A percentile compares a stretch with the other conserved stretches of the same genome.
These are phyloP conservation scores for Lapara coniferarum DNA, from an alignment of 2,888 invertebrate species.

Conservation along the genomic window DNA sequence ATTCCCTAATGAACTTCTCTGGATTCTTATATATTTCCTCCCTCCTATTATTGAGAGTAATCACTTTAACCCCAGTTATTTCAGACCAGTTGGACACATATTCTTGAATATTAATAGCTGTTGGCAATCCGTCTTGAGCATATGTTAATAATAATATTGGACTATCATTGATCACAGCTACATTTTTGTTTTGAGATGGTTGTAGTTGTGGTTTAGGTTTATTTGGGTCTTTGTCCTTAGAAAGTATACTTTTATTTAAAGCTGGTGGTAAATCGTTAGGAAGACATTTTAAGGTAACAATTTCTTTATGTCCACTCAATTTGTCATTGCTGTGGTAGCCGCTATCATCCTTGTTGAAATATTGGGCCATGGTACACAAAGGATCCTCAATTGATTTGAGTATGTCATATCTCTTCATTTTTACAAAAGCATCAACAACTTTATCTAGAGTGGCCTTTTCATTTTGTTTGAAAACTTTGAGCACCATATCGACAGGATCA, in stretches of 20 bases:
- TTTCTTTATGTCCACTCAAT: slow-evolving; percentile 60
- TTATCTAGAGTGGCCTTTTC: slow-evolving; percentile 81
- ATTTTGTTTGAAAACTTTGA: slow-evolving; percentile 80
- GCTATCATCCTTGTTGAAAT: slow-evolving; percentile 72
- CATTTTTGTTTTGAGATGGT: slow-evolving; percentile 46
- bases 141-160: slow-evolving; percentile 80
- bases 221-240: slow-evolving; percentile 56
- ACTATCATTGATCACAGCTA: slow-evolving; percentile 53
- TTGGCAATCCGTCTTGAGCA: slow-evolving; percentile 78
- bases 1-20: slow-evolving; percentile 81
- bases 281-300: slow-evolving; percentile 67
- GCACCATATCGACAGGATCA: slow-evolving; percentile 80
- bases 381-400: slow-evolving; percentile 76
- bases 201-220: slow-evolving; percentile 52
- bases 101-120: slow-evolving; percentile 74
- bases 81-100: slow-evolving; percentile 76
- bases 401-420: slow-evolving; percentile 79
- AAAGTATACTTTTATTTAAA: slow-evolving; percentile 61
- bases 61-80: slow-evolving; percentile 61
- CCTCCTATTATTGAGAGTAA: slow-evolving; percentile 76
- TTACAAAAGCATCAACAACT: slow-evolving; percentile 74
- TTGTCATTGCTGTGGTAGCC: slow-evolving; percentile 72
- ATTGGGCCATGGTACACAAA: slow-evolving; percentile 63
- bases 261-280: slow-evolving; percentile 70
- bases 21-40: slow-evolving; percentile 80